Percentiles rank a stretch among this genome's conserved stretches.
Evolutionary conservation across 2,797 vertebrate species (phyloP).

Genomic region (Enoplosus armatus): DNA sequence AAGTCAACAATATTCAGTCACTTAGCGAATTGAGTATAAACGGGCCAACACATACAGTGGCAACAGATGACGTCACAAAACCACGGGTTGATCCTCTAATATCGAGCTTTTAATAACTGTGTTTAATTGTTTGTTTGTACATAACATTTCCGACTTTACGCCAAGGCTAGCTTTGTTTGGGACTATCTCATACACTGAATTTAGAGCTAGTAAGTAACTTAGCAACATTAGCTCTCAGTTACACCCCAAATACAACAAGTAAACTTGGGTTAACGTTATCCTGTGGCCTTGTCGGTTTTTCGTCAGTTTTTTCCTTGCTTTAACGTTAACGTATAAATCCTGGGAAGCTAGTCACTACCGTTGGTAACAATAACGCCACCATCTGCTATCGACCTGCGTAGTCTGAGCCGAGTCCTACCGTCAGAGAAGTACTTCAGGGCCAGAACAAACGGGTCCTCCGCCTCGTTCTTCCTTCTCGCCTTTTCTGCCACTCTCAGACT

Average conservation of each 20-base stretch:
- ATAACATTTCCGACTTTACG: neutral
- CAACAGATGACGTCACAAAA: slow-evolving; percentile 4
- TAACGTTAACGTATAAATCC: neutral
- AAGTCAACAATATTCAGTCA: neutral
- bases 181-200: neutral
- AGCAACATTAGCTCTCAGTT: slow-evolving; percentile 4
- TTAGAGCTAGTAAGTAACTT: neutral
- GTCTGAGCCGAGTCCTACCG: slow-evolving; percentile 62
- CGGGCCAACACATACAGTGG: neutral
- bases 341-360: no score
- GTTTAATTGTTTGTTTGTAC: neutral
- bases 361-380: neutral
- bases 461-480: slow-evolving; percentile 75
- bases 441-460: slow-evolving; percentile 71
- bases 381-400: neutral
- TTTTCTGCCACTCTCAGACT: slow-evolving; percentile 82
- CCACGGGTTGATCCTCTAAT: neutral
- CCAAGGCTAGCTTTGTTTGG: neutral
- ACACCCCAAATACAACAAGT: neutral
- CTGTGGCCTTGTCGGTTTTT: neutral
- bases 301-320: accelerated
- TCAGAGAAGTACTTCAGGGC: slow-evolving; percentile 81
- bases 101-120: no score
- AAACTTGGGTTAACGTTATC: neutral
- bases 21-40: neutral